These are phyloP conservation scores for Platysternon megacephalum DNA, from an alignment of 2,113 vertebrate species.

Conservation along the genomic window DNA sequence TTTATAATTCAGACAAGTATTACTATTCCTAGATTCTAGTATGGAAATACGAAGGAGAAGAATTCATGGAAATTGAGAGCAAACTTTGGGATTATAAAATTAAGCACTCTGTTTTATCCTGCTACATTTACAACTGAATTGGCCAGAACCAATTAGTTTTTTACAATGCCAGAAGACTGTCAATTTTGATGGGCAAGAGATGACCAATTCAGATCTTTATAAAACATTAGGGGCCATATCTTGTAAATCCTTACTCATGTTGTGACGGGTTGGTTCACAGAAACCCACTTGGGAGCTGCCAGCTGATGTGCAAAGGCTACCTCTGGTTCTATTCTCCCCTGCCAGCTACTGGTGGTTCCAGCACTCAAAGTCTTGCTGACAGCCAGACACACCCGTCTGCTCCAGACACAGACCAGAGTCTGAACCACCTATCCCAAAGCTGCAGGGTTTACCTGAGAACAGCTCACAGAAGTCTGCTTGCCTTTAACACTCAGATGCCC, in stretches of 20 bases:
- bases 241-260: background rate
- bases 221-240: background rate
- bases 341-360: too few relatives aligned
- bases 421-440: too few relatives aligned
- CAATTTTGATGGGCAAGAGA: background rate
- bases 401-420: too few relatives aligned
- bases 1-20: conserved; percentile 47
- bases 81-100: conserved; percentile 30
- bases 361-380: too few relatives aligned
- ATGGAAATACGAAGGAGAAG: conserved; percentile 25
- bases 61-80: conserved; percentile 20
- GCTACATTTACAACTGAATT: background rate
- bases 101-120: background rate
- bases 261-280: too few relatives aligned
- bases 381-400: too few relatives aligned
- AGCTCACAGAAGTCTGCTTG: too few relatives aligned
- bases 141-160: background rate
- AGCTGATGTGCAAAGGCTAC: too few relatives aligned
- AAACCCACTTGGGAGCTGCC: too few relatives aligned
- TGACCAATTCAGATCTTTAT: background rate
- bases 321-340: too few relatives aligned
- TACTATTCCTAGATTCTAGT: conserved; percentile 21
- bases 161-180: background rate
- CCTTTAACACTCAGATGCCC: too few relatives aligned
- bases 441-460: too few relatives aligned